Conservation (phyloP, 2,888 invertebrate genomes). For the Eupithecia subfuscata region DNA sequence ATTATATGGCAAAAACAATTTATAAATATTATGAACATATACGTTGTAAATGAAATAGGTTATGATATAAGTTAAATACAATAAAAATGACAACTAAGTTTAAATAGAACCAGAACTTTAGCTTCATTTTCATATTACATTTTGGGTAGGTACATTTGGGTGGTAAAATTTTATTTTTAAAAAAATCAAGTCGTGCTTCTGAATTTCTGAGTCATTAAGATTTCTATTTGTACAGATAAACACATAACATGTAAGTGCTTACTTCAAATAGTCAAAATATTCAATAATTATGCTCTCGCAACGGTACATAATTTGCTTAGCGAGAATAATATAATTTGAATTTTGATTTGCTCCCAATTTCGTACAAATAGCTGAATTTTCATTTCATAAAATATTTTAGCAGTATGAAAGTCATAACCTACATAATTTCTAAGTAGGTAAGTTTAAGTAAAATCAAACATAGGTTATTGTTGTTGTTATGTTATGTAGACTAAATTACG, state of each 20-base stretch:
- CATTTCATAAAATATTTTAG: not conserved
- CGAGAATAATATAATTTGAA: conserved; percentile 11
- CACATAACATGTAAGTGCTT: not conserved
- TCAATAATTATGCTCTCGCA: conserved; percentile 13
- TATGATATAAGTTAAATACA: not conserved
- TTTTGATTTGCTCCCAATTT: conserved; percentile 37
- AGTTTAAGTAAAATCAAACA: not conserved
- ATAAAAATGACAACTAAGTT: not conserved
- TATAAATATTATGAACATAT: not conserved
- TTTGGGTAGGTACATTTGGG: too few relatives aligned
- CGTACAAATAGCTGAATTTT: conserved; percentile 28
- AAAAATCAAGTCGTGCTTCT: not conserved
- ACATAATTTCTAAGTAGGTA: not conserved
- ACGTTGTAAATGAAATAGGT: not conserved
- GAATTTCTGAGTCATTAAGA: not conserved
- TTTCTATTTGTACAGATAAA: not conserved
- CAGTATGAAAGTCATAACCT: not conserved
- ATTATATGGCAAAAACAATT: not conserved
- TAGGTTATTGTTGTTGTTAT: not conserved
- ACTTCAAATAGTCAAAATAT: not conserved
- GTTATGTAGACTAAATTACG: conserved; percentile 1
- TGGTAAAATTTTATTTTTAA: not conserved
- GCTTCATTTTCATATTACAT: not conserved
- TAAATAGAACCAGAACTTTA: not conserved
- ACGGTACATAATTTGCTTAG: conserved; percentile 8